Evolutionary conservation across 2,888 invertebrate species (phyloP).

Genomic region (Spicauda simplicius): DNA sequence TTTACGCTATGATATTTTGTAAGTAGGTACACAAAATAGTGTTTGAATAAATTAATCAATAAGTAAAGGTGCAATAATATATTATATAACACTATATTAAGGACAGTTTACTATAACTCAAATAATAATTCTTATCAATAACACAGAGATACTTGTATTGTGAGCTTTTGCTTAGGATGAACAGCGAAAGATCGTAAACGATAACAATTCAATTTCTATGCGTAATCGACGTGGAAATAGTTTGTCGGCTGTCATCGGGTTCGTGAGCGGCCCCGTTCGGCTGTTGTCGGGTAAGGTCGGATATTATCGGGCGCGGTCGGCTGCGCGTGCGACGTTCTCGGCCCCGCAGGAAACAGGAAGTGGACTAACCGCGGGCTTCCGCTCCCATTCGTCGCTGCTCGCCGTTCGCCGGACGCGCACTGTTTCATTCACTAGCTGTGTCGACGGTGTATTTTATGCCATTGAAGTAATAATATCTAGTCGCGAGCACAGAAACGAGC

Average conservation of each 20-base stretch:
- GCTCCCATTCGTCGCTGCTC: constrained; percentile 79
- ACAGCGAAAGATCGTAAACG: constrained; percentile 6
- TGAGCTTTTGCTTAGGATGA: background rate
- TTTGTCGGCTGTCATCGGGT: constrained; percentile 5
- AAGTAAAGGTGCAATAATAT: too few relatives aligned
- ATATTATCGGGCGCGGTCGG: constrained; percentile 65
- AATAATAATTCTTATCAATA: too few relatives aligned
- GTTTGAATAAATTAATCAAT: too few relatives aligned
- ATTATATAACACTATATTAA: too few relatives aligned
- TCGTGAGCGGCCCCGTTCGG: constrained; percentile 41
- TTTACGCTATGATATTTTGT: too few relatives aligned
- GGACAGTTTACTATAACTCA: too few relatives aligned
- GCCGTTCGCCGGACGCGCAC: constrained; percentile 67
- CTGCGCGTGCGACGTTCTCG: constrained; percentile 72
- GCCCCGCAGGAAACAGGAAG: constrained; percentile 85
- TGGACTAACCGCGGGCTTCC: constrained; percentile 84
- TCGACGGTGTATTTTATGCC: constrained; percentile 60
- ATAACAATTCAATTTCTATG: constrained; percentile 22
- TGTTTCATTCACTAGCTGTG: constrained; percentile 71
- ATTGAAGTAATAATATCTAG: constrained; percentile 66
- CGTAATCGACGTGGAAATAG: constrained; percentile 10
- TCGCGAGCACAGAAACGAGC: constrained; percentile 47
- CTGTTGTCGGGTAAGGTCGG: constrained; percentile 61
- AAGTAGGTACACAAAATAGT: too few relatives aligned
- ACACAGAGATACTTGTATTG: background rate